Percentiles rank a stretch among this genome's conserved stretches.
These are phyloP conservation scores for Paramacrobiotus metropolitanus DNA, from an alignment of 1,140 invertebrate genomes.

Conservation along the genomic window DNA sequence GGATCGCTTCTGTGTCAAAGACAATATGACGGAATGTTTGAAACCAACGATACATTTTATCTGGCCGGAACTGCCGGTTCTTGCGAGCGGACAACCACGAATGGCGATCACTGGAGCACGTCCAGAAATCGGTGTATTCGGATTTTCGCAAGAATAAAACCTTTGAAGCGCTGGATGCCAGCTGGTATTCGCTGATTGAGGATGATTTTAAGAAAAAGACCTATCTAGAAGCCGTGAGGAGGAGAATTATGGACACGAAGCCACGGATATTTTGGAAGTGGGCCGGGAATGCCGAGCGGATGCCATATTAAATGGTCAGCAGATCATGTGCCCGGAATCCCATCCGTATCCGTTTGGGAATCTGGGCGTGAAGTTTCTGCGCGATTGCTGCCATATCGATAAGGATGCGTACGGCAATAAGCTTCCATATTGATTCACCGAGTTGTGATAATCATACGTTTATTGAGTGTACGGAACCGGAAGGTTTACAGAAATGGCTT, in stretches of 20 bases:
- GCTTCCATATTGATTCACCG: not conserved
- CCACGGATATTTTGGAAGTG: not conserved
- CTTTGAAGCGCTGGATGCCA: not conserved
- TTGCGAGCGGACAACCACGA: slow-evolving; percentile 3
- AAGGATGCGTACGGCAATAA: not conserved
- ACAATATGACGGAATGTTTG: not conserved
- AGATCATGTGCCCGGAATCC: not conserved
- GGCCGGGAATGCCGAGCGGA: not conserved
- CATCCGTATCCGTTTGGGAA: slow-evolving; percentile 1
- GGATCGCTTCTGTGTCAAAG: not conserved
- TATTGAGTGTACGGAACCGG: not conserved
- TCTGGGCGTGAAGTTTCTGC: not conserved
- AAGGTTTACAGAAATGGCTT: not conserved
- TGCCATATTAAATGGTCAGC: not conserved
- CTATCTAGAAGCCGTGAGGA: not conserved
- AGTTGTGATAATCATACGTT: not conserved
- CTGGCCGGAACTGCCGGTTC: not conserved
- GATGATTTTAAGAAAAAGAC: not conserved
- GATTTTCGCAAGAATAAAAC: not conserved
- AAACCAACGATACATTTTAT: not conserved
- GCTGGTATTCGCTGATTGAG: not conserved
- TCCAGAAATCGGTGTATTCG: not conserved
- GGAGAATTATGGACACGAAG: not conserved
- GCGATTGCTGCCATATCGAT: not conserved
- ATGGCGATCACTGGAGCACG: not conserved